Evolutionary conservation across 2,113 vertebrate species (phyloP), one percentile per base, ranked within the genome.

Genomic region (Pangasianodon gigas): DNA sequence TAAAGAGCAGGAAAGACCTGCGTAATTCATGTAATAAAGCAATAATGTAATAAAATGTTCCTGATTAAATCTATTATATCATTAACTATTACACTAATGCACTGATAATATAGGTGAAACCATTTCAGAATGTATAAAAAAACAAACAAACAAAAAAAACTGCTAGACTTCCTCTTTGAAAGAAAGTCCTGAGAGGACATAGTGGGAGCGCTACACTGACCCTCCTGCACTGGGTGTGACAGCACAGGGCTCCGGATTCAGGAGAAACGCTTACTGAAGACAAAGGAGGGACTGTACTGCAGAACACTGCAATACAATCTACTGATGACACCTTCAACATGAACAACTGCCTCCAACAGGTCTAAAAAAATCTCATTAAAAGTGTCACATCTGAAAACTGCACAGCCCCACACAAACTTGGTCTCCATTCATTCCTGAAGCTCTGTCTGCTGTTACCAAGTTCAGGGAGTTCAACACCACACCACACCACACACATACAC

Each of bases 391-490:
- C 44, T 44, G 4, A 48, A 87, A 52, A 51, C 46, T 26, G 3
- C 29, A 88, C 32, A 26, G 37, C 18, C 29, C 19, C 11, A 4
- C 41, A 79, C 2, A 18, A n/a, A 87, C 6, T 10, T 6, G 77
- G 19, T 24, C 87, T 24, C 4, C 6, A 62, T 86, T 29, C 21
- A 24, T 83, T 88, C 44, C n/a, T 83, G 19, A 67, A 88, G 6
- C 87, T 85, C 77, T 67, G 9, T 24, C 26, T 77, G 77, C 24
- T 84, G 54, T 84, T 52, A 13, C 65, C n/a, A 44, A 60, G 93
- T 92, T 92, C 87, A 93, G 62, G 1, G 89, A 88, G 93, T 90
- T 84, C 92, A 87, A 37, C 37, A 37, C 37, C 37, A 37, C 37
- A 37, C 37, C 37, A 37, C 37, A 37, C 37, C 37, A 37, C 37